These are phyloP conservation scores for Masticophis lateralis DNA, from an alignment of 2,797 vertebrate species.

Conservation along the genomic window DNA sequence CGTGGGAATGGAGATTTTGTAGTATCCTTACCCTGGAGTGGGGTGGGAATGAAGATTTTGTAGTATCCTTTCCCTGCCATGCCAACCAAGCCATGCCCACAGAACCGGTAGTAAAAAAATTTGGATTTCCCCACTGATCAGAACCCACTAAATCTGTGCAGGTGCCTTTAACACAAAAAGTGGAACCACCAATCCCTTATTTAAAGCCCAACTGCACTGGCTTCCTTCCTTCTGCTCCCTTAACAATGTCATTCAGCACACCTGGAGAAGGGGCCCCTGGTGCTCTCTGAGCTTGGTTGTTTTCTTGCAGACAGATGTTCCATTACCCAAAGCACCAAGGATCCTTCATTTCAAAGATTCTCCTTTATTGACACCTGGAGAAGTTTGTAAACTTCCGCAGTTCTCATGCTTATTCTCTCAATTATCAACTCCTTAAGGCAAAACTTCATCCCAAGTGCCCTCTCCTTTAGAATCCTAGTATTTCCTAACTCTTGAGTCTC, in stretches of 20 bases:
- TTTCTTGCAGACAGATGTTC: not conserved
- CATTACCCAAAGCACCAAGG: not conserved
- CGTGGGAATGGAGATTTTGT: too few relatives aligned
- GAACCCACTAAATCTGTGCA: not conserved
- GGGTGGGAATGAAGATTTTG: too few relatives aligned
- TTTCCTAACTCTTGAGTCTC: not conserved
- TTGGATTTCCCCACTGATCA: not conserved
- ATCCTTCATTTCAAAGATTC: not conserved
- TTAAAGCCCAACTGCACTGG: not conserved
- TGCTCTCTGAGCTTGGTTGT: not conserved
- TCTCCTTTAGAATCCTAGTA: not conserved
- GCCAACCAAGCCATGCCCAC: too few relatives aligned
- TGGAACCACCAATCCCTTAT: not conserved
- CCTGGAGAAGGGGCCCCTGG: not conserved
- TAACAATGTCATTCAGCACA: not conserved
- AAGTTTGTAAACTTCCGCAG: not conserved
- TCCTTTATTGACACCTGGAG: not conserved
- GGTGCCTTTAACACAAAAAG: not conserved
- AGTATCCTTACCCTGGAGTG: too few relatives aligned
- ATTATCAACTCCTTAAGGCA: not conserved
- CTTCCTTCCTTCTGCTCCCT: not conserved
- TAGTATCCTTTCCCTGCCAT: too few relatives aligned
- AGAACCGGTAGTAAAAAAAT: too few relatives aligned
- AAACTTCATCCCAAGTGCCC: not conserved
- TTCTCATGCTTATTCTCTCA: not conserved